Conservation (phyloP, 2,113 vertebrate species). For the Agapornis roseicollis region DNA sequence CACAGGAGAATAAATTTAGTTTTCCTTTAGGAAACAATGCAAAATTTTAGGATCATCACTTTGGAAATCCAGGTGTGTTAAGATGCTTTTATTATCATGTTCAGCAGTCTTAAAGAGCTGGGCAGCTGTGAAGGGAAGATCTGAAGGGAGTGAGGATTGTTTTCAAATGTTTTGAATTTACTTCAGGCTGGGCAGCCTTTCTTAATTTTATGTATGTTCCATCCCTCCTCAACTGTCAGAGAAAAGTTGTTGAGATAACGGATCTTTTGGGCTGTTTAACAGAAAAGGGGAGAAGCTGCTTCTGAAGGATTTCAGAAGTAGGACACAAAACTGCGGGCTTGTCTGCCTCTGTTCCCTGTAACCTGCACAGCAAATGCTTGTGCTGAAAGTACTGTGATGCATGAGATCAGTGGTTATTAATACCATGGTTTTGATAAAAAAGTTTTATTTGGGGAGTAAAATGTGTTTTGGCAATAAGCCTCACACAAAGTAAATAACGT, state of each 20-base stretch:
- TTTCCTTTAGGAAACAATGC: neutral
- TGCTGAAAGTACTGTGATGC: neutral
- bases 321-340: neutral
- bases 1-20: neutral
- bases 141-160: neutral
- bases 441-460: conserved; percentile 8
- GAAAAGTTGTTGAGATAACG: neutral
- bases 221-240: neutral
- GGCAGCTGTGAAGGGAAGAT: neutral
- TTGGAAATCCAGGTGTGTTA: neutral
- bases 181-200: neutral
- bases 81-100: neutral
- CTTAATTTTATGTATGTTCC: neutral
- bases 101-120: neutral
- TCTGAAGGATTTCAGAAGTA: neutral
- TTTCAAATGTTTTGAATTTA: neutral
- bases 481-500: neutral
- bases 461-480: neutral
- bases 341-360: neutral
- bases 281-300: neutral
- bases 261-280: neutral
- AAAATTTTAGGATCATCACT: neutral
- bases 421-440: neutral
- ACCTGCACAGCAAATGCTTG: neutral
- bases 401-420: conserved; percentile 31